Conservation (phyloP, 2,797 vertebrate genomes). For the Galagoides demidoff region DNA sequence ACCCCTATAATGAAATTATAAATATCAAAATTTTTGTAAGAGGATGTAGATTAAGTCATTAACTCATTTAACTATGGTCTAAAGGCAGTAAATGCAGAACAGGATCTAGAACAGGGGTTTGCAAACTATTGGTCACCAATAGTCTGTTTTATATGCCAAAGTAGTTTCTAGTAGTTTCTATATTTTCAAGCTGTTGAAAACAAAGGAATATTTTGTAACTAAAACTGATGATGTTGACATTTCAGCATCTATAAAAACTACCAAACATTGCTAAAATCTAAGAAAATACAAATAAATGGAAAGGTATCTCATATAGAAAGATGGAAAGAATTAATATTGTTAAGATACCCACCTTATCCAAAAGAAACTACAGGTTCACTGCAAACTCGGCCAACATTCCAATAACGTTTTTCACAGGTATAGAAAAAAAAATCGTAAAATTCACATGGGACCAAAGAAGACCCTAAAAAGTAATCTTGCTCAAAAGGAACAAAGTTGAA, state of each 20-base stretch:
- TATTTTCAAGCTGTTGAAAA: background rate
- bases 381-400: background rate
- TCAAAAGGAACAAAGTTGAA: background rate
- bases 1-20: background rate
- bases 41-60: background rate
- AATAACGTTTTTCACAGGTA: background rate
- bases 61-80: background rate
- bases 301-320: background rate
- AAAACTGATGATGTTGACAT: background rate
- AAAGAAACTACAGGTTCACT: background rate
- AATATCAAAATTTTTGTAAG: background rate
- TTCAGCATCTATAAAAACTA: background rate
- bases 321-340: background rate
- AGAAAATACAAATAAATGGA: background rate
- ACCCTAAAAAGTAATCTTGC: background rate
- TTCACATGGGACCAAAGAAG: background rate
- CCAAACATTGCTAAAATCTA: background rate
- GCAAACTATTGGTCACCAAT: background rate
- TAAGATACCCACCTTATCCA: background rate
- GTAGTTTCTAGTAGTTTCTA: background rate
- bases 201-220: background rate
- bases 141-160: background rate
- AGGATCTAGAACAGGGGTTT: background rate
- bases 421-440: background rate
- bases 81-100: background rate